Percentiles rank a stretch among this genome's conserved stretches.
Evolutionary conservation across 2,888 invertebrate genomes (phyloP).

Genomic region (Drosophila meridionalis): DNA sequence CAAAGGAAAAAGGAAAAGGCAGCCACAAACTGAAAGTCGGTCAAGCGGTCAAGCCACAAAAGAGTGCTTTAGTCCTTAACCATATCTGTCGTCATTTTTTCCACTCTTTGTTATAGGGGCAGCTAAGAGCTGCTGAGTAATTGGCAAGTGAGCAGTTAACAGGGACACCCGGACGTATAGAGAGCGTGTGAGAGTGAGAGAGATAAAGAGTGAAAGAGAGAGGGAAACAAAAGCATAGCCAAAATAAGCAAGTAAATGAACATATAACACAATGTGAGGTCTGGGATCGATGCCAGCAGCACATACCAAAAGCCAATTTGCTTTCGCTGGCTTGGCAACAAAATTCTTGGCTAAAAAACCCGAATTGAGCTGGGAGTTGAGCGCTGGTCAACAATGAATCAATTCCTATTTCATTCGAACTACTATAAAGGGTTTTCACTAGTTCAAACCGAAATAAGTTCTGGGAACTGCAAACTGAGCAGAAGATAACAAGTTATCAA

Average conservation of each 20-base stretch:
- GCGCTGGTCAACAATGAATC: neutral
- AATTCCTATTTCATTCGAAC: neutral
- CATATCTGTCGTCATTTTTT: constrained; percentile 35
- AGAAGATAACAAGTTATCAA: neutral
- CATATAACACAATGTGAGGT: constrained; percentile 5
- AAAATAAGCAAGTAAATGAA: constrained; percentile 18
- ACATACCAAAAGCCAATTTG: constrained; percentile 21
- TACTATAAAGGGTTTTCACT: neutral
- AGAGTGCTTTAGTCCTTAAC: constrained; percentile 24
- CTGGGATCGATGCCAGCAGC: constrained; percentile 15
- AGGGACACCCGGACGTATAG: constrained; percentile 18
- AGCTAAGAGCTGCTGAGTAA: constrained; percentile 52
- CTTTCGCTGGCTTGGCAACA: neutral
- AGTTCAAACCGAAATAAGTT: neutral
- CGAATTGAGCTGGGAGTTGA: neutral
- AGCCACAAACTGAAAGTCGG: constrained; percentile 41
- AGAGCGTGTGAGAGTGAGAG: neutral
- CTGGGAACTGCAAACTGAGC: neutral
- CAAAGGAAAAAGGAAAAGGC: constrained; percentile 11
- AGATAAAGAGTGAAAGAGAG: neutral
- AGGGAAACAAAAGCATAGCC: constrained; percentile 17
- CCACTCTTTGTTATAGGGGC: neutral
- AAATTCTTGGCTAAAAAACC: neutral
- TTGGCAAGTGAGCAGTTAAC: constrained; percentile 64
- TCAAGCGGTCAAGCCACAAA: constrained; percentile 48